These are phyloP conservation scores for Acanthisitta chloris DNA, from an alignment of 2,113 vertebrate genomes.

Conservation along the genomic window DNA sequence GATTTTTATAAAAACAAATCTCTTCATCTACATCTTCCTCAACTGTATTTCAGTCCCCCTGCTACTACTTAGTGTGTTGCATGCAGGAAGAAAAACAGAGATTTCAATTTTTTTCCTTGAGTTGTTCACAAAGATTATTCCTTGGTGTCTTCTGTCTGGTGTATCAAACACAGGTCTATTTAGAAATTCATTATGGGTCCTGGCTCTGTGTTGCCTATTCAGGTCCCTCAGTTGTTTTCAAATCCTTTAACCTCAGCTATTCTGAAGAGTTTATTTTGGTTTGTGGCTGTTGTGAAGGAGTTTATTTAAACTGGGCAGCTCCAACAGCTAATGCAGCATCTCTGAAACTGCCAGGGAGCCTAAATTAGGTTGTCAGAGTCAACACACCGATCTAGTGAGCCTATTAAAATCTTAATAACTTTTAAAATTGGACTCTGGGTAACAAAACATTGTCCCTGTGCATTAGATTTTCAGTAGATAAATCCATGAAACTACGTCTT, in stretches of 20 bases:
- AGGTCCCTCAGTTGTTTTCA: neutral
- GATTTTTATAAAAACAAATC: neutral
- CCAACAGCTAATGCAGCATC: neutral
- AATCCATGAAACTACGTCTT: neutral
- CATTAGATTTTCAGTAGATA: constrained; percentile 21
- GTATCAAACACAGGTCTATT: neutral
- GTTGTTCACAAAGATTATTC: neutral
- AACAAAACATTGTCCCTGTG: neutral
- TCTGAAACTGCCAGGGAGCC: constrained; percentile 18
- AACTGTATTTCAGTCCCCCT: neutral
- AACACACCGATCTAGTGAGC: neutral
- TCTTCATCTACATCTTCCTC: neutral
- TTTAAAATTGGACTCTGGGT: constrained; percentile 47
- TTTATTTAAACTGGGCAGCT: constrained; percentile 9
- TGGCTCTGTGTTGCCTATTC: neutral
- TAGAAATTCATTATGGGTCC: neutral
- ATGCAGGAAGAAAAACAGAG: neutral
- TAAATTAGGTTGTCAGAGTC: constrained; percentile 60
- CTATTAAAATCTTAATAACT: constrained; percentile 67
- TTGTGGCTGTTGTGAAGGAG: neutral
- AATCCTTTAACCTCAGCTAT: neutral
- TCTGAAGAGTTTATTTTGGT: neutral
- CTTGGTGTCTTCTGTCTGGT: neutral
- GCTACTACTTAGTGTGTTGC: neutral
- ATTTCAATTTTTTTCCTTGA: neutral